phyloP scores from a whole-genome alignment of 2,797 vertebrate species.

The Crenichthys baileyi region DNA sequence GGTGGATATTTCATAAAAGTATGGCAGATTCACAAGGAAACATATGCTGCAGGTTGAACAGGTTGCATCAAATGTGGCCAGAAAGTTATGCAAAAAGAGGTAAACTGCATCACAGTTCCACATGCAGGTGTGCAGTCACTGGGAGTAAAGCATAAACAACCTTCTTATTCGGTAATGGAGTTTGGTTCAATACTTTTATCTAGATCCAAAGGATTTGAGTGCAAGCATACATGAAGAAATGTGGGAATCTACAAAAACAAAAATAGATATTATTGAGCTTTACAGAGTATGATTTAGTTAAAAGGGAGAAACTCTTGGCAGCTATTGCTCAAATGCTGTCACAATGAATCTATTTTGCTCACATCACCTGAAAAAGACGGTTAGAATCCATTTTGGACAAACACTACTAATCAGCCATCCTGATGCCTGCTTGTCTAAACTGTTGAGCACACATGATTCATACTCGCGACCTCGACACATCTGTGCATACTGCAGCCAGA shows the following conservation, averaged over 20 bases:
- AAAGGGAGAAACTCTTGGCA: constrained; percentile 28
- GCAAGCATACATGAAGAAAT: constrained; percentile 13
- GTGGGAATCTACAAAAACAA: not conserved
- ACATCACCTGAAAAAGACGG: constrained; percentile 10
- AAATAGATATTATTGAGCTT: constrained; percentile 44
- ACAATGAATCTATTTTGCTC: constrained; percentile 34
- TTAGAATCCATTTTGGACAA: constrained; percentile 1
- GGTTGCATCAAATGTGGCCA: constrained; percentile 26
- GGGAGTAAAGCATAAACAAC: constrained; percentile 45
- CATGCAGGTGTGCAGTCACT: constrained; percentile 35
- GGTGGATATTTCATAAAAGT: constrained; percentile 10
- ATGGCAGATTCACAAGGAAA: constrained; percentile 30
- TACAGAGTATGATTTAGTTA: constrained; percentile 31
- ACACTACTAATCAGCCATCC: constrained; percentile 23
- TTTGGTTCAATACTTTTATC: constrained; percentile 39
- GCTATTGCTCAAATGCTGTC: constrained; percentile 52
- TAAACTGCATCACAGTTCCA: constrained; percentile 43
- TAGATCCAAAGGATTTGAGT: constrained; percentile 30
- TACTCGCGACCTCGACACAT: constrained; percentile 8
- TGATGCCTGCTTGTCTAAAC: constrained; percentile 12
- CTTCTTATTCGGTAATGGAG: constrained; percentile 35
- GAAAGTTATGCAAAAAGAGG: constrained; percentile 35
- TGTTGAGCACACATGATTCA: not conserved
- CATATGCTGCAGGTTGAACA: constrained; percentile 27
- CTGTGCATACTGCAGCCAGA: not conserved